phyloP scores from a whole-genome alignment of 2,113 vertebrate species.

The Lanius collurio region DNA sequence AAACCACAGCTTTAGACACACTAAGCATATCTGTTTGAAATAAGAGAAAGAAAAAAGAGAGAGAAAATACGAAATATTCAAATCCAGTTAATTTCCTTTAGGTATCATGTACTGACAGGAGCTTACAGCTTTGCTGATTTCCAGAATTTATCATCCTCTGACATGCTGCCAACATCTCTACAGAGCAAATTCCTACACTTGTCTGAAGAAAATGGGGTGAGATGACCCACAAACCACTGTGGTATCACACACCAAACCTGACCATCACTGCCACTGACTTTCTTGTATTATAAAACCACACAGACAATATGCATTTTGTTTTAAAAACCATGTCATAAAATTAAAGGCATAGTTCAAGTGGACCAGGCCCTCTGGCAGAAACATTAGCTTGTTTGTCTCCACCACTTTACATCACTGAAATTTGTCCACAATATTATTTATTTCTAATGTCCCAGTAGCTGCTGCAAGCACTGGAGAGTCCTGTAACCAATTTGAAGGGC shows the following conservation, averaged over 20 bases:
- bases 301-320: background rate
- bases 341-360: background rate
- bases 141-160: constrained; percentile 67
- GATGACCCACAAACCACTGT: constrained; percentile 10
- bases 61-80: background rate
- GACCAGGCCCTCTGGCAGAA: background rate
- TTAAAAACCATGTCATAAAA: background rate
- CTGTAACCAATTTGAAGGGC: background rate
- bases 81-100: constrained; percentile 59
- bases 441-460: background rate
- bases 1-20: background rate
- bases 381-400: background rate
- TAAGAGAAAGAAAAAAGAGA: too few relatives aligned
- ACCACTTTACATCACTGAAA: background rate
- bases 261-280: background rate
- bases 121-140: constrained; percentile 74
- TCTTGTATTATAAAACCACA: background rate
- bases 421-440: background rate
- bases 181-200: constrained; percentile 78
- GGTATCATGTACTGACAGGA: constrained; percentile 82
- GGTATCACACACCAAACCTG: background rate
- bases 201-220: constrained; percentile 78
- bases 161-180: constrained; percentile 73
- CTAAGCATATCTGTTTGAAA: background rate
- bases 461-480: background rate